Conservation (phyloP, 2,797 vertebrate genomes). For the Silurus aristotelis region DNA sequence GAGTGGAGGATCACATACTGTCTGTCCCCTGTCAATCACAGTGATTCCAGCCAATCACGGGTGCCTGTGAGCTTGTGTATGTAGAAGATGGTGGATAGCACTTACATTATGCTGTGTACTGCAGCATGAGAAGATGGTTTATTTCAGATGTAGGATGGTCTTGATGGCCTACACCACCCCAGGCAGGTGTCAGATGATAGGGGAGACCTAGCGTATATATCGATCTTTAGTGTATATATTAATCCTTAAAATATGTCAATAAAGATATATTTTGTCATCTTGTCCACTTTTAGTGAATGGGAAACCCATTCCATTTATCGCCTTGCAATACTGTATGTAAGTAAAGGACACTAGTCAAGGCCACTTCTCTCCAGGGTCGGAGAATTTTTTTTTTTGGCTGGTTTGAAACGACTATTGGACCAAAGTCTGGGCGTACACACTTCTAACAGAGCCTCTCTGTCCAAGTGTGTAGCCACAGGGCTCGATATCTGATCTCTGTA, state of each 20-base stretch:
- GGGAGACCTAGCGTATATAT: neutral
- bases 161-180: neutral
- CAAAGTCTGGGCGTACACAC: constrained; percentile 49
- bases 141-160: neutral
- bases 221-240: no score
- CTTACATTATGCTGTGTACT: neutral
- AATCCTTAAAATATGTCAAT: neutral
- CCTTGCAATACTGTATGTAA: neutral
- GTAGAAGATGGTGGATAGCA: neutral
- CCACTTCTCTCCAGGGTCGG: neutral
- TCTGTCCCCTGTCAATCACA: neutral
- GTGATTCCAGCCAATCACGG: neutral
- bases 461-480: constrained; percentile 60
- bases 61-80: neutral
- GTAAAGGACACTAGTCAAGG: constrained; percentile 8
- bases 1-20: neutral
- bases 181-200: neutral
- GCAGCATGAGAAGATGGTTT: neutral
- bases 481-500: constrained; percentile 71
- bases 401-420: constrained; percentile 56
- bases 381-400: constrained; percentile 50
- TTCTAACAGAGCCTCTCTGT: constrained; percentile 58
- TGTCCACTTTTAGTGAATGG: neutral
- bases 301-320: neutral
- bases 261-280: neutral